Evolutionary conservation across 2,797 vertebrate genomes (phyloP), one percentile per base, ranked within the genome.

Genomic region (Dromococcyx pavoninus): DNA sequence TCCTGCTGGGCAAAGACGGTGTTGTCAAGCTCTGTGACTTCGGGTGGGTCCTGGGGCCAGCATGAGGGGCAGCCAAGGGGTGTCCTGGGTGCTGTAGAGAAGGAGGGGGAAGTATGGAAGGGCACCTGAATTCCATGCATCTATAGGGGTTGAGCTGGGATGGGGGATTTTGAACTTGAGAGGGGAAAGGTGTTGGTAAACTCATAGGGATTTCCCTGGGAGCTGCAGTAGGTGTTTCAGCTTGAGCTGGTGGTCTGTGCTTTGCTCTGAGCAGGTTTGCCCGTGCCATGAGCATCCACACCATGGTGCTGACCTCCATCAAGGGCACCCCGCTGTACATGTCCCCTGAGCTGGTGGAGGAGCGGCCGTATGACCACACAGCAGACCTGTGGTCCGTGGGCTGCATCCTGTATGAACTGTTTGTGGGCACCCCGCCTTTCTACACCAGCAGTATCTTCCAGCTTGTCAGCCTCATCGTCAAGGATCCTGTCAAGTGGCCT

Each of bases 321-420:
- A 99, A 99, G 96, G 99, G 99, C 74, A 99, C 99, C 2, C 99
- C 99, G 0, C 98, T 99, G 66, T 99, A 99, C 96, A 99, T 99
- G 99, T 99, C 99, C 69, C 99, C 99, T 22, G 99, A 99, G 97
- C 97, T 99, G 96, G 99, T 99, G 93, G 98, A 99, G 91, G 99
- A 99, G 95, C 98, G 98, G 87, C 99, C 99, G 0, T 99, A 99
- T 0, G 99, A 99, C 91, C 99, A 99, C 97, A 99, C 98, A 0
- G 98, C 99, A 2, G 99, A 99, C 96, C 98, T 99, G 54, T 99
- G 99, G 99, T 99, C 99, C 23, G 98, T 99, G 66, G 99, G 99
- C 60, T 99, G 99, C 97, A 99, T 99, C 88, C 98, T 99, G 17
- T 99, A 99, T 3, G 99, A 99, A 93, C 98, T 99, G 94, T 98